phyloP scores from a whole-genome alignment of 2,888 invertebrate genomes.

The Caenorhabditis sp. region DNA sequence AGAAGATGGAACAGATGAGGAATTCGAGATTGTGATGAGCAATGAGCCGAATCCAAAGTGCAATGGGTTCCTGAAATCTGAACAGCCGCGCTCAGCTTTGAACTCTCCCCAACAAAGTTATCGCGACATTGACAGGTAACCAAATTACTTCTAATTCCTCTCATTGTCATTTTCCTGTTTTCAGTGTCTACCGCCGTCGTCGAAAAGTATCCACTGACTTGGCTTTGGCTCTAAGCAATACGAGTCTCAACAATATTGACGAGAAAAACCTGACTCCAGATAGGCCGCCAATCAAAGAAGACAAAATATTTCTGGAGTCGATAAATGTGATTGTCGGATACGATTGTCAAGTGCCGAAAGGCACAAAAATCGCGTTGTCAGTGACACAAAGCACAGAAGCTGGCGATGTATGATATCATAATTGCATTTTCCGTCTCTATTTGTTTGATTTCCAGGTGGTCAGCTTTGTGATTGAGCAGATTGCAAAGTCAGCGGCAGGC shows the following conservation, averaged over 20 bases:
- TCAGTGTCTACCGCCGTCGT: conserved; percentile 59
- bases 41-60: conserved; percentile 26
- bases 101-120: conserved; percentile 66
- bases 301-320: conserved; percentile 68
- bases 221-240: conserved; percentile 35
- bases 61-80: conserved; percentile 32
- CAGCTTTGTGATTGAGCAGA: conserved; percentile 93
- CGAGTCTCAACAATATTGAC: conserved; percentile 31
- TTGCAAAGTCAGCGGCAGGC: conserved; percentile 86
- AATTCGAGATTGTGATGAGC: conserved; percentile 44
- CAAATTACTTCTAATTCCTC: background rate
- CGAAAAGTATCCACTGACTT: conserved; percentile 60
- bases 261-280: conserved; percentile 53
- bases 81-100: conserved; percentile 53
- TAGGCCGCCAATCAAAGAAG: conserved; percentile 53
- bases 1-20: conserved; percentile 34
- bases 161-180: background rate
- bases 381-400: conserved; percentile 94
- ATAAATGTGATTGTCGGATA: conserved; percentile 94
- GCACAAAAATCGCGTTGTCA: conserved; percentile 86
- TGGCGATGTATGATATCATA: conserved; percentile 84
- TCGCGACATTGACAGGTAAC: conserved; percentile 61
- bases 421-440: too few relatives aligned
- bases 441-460: conserved; percentile 83
- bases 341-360: conserved; percentile 85